Percentiles rank a stretch among this genome's conserved stretches.
Conservation (phyloP, 2,888 invertebrate genomes). For the Trachelus iudaicus region DNA sequence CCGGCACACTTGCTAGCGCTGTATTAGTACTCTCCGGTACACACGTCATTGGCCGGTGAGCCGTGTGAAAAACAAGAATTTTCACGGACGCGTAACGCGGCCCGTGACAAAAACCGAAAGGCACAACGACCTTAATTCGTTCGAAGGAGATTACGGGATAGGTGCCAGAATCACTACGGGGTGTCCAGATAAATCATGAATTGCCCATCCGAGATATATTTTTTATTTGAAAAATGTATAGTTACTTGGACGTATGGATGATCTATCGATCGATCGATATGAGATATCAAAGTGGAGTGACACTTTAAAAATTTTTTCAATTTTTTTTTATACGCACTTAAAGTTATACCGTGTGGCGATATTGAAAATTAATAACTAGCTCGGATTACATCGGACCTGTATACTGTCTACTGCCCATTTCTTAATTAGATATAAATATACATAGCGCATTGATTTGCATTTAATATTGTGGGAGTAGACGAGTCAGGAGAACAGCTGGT, state of each 20-base stretch:
- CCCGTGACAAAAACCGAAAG: conserved; percentile 36
- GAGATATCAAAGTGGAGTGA: background rate
- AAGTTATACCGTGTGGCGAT: background rate
- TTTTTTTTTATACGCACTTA: background rate
- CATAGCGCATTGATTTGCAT: conserved; percentile 35
- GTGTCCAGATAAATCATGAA: background rate
- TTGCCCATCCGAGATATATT: background rate
- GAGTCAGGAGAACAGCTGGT: conserved; percentile 31
- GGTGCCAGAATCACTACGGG: background rate
- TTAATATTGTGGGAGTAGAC: conserved; percentile 36
- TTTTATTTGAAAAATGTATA: background rate
- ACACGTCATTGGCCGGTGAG: background rate
- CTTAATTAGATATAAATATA: conserved; percentile 38
- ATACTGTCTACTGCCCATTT: conserved; percentile 17
- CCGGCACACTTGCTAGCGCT: conserved; percentile 6
- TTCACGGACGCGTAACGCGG: conserved; percentile 36
- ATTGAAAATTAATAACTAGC: background rate
- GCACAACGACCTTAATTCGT: conserved; percentile 45
- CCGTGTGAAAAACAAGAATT: conserved; percentile 31
- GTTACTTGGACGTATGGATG: background rate
- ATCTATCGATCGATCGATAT: background rate
- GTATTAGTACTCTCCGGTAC: conserved; percentile 7
- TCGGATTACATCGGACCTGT: conserved; percentile 10
- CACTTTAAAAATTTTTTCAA: background rate
- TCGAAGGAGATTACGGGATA: conserved; percentile 9